A percentile compares a stretch with the other conserved stretches of the same genome.
Evolutionary conservation across 1,140 invertebrate species (phyloP).

Genomic region (Atta colombica): DNA sequence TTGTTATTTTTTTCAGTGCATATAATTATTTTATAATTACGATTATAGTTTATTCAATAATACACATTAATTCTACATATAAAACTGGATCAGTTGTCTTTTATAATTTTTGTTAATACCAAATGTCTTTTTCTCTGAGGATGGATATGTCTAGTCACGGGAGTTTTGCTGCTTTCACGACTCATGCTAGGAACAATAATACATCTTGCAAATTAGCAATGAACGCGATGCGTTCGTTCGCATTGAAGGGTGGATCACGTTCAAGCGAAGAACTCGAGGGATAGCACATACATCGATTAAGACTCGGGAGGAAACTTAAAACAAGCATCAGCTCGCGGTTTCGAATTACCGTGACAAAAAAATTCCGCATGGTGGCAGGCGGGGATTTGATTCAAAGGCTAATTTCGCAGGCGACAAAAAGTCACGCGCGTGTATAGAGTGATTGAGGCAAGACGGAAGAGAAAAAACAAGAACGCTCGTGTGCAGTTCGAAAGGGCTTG

Average conservation of each 20-base stretch:
- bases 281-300: neutral
- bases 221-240: slow-evolving; percentile 77
- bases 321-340: slow-evolving; percentile 72
- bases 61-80: too few relatives aligned
- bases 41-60: too few relatives aligned
- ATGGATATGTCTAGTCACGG: neutral
- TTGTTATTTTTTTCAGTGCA: too few relatives aligned
- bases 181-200: neutral
- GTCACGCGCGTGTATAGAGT: slow-evolving; percentile 19
- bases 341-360: slow-evolving; percentile 70
- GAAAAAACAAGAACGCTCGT: slow-evolving; percentile 14
- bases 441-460: neutral
- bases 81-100: too few relatives aligned
- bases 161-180: slow-evolving; percentile 21
- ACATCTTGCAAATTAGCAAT: slow-evolving; percentile 56
- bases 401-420: slow-evolving; percentile 81
- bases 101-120: too few relatives aligned
- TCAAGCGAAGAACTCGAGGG: slow-evolving; percentile 24
- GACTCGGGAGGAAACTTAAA: slow-evolving; percentile 60
- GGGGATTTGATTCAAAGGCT: slow-evolving; percentile 80
- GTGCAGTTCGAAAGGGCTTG: slow-evolving; percentile 19
- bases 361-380: slow-evolving; percentile 41
- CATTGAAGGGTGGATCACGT: slow-evolving; percentile 74
- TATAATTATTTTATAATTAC: too few relatives aligned
- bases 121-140: too few relatives aligned